These are phyloP conservation scores for Tiphia femorata DNA, from an alignment of 2,888 invertebrate genomes.

Conservation along the genomic window DNA sequence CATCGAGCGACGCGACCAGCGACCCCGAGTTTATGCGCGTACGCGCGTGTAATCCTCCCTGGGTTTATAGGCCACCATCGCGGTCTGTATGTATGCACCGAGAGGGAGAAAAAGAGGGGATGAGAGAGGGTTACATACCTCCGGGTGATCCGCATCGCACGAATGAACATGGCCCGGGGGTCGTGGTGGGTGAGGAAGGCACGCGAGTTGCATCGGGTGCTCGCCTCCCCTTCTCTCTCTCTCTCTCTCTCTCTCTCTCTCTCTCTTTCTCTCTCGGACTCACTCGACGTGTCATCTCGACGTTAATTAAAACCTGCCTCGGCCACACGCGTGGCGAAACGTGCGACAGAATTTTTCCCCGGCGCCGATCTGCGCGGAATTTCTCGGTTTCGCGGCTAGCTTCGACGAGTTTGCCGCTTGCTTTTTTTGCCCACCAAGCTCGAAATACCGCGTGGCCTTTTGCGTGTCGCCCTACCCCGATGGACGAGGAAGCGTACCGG, in stretches of 20 bases:
- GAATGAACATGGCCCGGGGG: not conserved
- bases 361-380: no score
- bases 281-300: slow-evolving; percentile 4
- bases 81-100: no score
- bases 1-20: no score
- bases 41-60: slow-evolving; percentile 58
- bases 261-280: not conserved
- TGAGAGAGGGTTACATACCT: not conserved
- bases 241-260: slow-evolving; percentile 9
- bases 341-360: no score
- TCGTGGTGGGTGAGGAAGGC: not conserved
- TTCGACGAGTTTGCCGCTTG: no score
- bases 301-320: slow-evolving; percentile 60
- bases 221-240: not conserved
- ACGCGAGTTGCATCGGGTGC: not conserved
- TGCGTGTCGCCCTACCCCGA: no score
- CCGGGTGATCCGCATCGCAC: not conserved
- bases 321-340: slow-evolving; percentile 14
- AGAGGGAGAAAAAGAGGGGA: slow-evolving; percentile 24
- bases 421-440: no score
- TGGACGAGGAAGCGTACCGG: no score
- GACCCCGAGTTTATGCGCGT: slow-evolving; percentile 51
- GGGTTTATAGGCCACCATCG: slow-evolving; percentile 57
- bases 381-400: no score
- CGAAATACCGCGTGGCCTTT: no score